These are phyloP conservation scores for Lordiphosa clarofinis DNA, from an alignment of 1,140 invertebrate genomes.

Conservation along the genomic window DNA sequence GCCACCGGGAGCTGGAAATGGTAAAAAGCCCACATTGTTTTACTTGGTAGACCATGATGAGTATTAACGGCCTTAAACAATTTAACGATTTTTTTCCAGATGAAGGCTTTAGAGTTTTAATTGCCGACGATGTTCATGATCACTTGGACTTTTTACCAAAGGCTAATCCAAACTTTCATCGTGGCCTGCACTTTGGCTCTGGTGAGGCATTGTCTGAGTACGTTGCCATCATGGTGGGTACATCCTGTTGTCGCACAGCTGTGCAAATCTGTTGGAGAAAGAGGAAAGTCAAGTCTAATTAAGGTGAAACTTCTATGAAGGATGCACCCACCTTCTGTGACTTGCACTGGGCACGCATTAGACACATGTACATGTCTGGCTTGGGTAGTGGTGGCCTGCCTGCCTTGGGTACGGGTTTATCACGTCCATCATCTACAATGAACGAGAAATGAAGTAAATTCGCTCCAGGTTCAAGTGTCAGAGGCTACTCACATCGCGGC, in stretches of 20 bases:
- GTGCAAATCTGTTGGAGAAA: constrained; percentile 82
- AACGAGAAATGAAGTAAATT: constrained; percentile 6
- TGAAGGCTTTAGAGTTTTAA: constrained; percentile 18
- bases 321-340: constrained; percentile 85
- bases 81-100: constrained; percentile 20
- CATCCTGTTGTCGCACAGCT: constrained; percentile 89
- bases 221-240: constrained; percentile 91
- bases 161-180: constrained; percentile 17
- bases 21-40: constrained; percentile 4
- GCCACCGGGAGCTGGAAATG: constrained; percentile 1
- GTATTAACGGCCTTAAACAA: neutral
- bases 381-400: constrained; percentile 82
- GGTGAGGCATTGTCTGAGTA: constrained; percentile 81
- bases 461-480: neutral
- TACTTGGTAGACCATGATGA: constrained; percentile 21
- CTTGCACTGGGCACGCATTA: constrained; percentile 85
- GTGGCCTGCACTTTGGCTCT: neutral
- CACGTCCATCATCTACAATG: constrained; percentile 86
- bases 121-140: constrained; percentile 31
- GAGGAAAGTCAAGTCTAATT: neutral
- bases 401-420: constrained; percentile 84
- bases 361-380: constrained; percentile 86
- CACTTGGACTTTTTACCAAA: constrained; percentile 49
- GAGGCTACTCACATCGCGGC: constrained; percentile 83
- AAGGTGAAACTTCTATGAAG: neutral